phyloP scores from a whole-genome alignment of 2,797 vertebrate genomes.

The Triplophysa bombifrons region DNA sequence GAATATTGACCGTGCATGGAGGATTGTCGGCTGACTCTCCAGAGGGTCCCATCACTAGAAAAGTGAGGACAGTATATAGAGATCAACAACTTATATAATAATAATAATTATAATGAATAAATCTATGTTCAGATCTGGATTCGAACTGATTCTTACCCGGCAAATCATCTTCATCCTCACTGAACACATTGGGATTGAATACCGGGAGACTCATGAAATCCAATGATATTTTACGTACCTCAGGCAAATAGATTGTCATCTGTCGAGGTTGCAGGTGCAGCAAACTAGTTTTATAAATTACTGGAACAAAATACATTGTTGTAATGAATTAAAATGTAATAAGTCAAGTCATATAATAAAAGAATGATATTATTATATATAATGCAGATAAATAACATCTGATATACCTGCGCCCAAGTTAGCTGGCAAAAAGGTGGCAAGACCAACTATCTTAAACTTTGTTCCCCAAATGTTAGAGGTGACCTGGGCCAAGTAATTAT shows the following conservation, averaged over 20 bases:
- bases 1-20: conserved; percentile 97
- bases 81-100: not conserved
- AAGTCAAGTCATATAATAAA: not conserved
- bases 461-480: conserved; percentile 99
- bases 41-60: conserved; percentile 88
- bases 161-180: conserved; percentile 95
- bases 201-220: conserved; percentile 96
- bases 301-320: conserved; percentile 66
- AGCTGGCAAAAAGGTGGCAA: conserved; percentile 95
- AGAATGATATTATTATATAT: not conserved
- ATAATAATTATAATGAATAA: not conserved
- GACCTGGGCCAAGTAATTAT: conserved; percentile 99
- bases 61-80: not conserved
- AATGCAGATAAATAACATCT: not conserved
- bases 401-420: conserved; percentile 96
- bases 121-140: not conserved
- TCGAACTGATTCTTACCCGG: conserved; percentile 52
- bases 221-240: conserved; percentile 95
- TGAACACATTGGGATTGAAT: conserved; percentile 97
- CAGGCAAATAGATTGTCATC: conserved; percentile 99
- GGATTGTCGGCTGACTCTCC: conserved; percentile 90
- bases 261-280: conserved; percentile 97
- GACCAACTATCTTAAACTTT: conserved; percentile 99
- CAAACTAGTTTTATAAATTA: conserved; percentile 99
- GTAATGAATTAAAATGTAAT: not conserved